Evolutionary conservation across 2,888 invertebrate species (phyloP).

Genomic region (Panorpa germanica): DNA sequence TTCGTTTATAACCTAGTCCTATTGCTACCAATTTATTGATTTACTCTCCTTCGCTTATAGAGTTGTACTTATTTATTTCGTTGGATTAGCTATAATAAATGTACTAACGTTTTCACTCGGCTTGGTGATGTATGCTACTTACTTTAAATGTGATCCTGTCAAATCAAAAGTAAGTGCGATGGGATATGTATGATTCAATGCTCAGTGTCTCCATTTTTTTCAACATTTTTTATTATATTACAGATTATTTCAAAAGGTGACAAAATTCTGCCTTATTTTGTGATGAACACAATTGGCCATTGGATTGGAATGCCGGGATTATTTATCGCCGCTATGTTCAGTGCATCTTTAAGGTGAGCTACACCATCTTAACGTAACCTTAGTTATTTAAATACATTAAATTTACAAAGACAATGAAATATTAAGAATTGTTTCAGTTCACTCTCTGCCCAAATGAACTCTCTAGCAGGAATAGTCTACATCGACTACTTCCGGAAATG

Average conservation of each 20-base stretch:
- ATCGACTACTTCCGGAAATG: conserved; percentile 31
- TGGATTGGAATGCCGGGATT: conserved; percentile 34
- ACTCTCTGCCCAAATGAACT: conserved; percentile 34
- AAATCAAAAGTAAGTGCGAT: conserved; percentile 21
- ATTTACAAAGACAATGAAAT: not conserved
- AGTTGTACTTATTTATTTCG: conserved; percentile 30
- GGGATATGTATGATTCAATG: not conserved
- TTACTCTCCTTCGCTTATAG: too few relatives aligned
- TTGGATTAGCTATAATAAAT: conserved; percentile 32
- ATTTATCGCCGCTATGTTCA: conserved; percentile 40
- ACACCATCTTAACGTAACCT: not conserved
- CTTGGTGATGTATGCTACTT: conserved; percentile 33
- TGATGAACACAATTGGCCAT: conserved; percentile 30
- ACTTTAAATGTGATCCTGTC: conserved; percentile 37
- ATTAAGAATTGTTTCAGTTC: conserved; percentile 22
- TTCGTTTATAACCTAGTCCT: too few relatives aligned
- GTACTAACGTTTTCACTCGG: conserved; percentile 37
- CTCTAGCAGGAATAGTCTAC: conserved; percentile 32
- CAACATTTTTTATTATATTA: too few relatives aligned
- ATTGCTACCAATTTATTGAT: too few relatives aligned
- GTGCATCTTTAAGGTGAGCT: conserved; percentile 31
- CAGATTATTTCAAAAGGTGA: conserved; percentile 21
- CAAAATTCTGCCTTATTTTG: conserved; percentile 34
- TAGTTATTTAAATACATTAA: not conserved
- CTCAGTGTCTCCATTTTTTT: too few relatives aligned